Evolutionary conservation across 2,888 invertebrate genomes (phyloP), one percentile per base, ranked within the genome.

Genomic region (Spilosoma lubricipeda): DNA sequence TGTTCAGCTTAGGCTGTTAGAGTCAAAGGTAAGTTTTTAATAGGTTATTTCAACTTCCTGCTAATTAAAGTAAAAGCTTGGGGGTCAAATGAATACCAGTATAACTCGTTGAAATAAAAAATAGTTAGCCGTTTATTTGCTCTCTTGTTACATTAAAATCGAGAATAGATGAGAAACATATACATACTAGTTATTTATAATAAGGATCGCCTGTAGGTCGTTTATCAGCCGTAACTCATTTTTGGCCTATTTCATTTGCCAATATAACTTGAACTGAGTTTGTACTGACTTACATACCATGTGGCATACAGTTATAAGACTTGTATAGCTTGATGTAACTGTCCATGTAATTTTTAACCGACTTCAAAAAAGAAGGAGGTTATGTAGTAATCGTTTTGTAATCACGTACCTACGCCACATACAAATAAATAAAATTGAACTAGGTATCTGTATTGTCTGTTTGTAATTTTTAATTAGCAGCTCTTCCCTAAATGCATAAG

Each of bases 1-100:
- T 74, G 76, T 69, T 74, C n/a, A 11, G 30, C 27, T 67, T 67
- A 45, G 67, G 23, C 20, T 67, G 30, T 48, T 23, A 67, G 23
- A 20, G 48, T 67, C 27, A 18, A 20, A 67, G 13, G 4, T 20
- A 18, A 9, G 20, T 23, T 48, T 48, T 30, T 30, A 30, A 63
- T 30, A 63, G 63, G 30, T 18, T 30, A 27, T 7, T 30, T 15
- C 2, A 13, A 59, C 15, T 27, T 15, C 59, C 59, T 11, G 30
- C 59, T 59, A 59, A 59, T 27, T 27, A 27, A 27, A 9, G 3
- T 27, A 59, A 59, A 15, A 27, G 13, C 27, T 59, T 13, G 1
- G 11, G 11, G 27, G 13, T 15, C 27, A 27, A 15, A 27, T 5
- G 15, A 27, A 27, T 59, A 59, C 59, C 27, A 13, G 59, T 13